Evolutionary conservation across 2,113 vertebrate genomes (phyloP).

Genomic region (Origma solitaria): DNA sequence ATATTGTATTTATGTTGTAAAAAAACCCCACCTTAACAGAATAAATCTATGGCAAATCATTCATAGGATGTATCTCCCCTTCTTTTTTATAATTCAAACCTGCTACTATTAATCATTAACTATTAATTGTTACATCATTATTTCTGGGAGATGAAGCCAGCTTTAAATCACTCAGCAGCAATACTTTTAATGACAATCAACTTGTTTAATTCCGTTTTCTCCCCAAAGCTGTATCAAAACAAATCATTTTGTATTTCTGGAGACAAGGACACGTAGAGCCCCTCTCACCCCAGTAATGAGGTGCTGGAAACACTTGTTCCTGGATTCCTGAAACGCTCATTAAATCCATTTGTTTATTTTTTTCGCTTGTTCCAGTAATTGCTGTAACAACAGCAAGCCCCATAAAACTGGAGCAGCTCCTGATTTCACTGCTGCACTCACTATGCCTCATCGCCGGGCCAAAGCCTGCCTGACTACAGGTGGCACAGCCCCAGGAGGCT

Average conservation of each 20-base stretch:
- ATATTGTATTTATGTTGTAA: not conserved
- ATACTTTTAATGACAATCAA: constrained; percentile 11
- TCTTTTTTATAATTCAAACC: constrained; percentile 16
- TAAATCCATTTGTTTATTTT: constrained; percentile 33
- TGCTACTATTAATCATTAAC: not conserved
- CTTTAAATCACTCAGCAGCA: not conserved
- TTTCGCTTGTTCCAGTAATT: constrained; percentile 13
- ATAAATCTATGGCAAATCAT: not conserved
- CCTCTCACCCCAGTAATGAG: constrained; percentile 14
- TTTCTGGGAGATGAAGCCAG: constrained; percentile 26
- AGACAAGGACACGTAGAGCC: not conserved
- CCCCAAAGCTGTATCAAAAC: constrained; percentile 25
- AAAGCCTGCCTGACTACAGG: constrained; percentile 50
- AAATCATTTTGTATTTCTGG: not conserved
- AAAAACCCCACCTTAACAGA: not conserved
- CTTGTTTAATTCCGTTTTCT: constrained; percentile 9
- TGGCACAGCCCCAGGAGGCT: constrained; percentile 40
- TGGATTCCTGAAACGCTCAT: not conserved
- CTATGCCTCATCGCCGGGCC: constrained; percentile 46
- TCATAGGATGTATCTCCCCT: not conserved
- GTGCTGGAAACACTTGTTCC: not conserved
- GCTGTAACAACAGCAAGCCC: constrained; percentile 41
- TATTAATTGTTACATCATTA: not conserved
- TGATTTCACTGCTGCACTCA: constrained; percentile 8
- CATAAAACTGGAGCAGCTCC: not conserved